These are phyloP conservation scores for Drosophila robusta DNA, from an alignment of 2,888 invertebrate species.

Conservation along the genomic window DNA sequence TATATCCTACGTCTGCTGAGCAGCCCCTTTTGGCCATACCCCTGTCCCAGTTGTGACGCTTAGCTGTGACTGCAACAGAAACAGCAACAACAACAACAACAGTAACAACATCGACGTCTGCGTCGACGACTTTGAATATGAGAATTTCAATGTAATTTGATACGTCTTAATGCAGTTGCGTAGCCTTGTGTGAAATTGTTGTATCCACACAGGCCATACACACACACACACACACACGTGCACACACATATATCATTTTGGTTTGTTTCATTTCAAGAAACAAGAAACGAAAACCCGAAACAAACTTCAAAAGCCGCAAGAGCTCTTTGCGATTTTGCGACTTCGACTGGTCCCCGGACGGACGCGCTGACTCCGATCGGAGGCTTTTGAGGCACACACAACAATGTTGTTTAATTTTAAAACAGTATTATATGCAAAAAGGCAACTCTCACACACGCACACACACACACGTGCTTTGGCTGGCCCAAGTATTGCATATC, in stretches of 20 bases:
- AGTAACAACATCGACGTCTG: conserved; percentile 17
- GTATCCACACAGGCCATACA: conserved; percentile 36
- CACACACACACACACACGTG: conserved; percentile 10
- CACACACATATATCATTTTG: conserved; percentile 40
- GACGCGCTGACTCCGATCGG: conserved; percentile 25
- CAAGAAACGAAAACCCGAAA: conserved; percentile 39
- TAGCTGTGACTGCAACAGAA: conserved; percentile 39
- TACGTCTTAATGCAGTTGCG: conserved; percentile 64
- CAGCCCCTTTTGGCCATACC: conserved; percentile 15
- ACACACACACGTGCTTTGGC: conserved; percentile 5
- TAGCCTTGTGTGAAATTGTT: conserved; percentile 71
- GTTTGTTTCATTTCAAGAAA: conserved; percentile 49
- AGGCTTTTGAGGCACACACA: conserved; percentile 20
- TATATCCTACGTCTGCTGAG: too few relatives aligned
- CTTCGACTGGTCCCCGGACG: conserved; percentile 11
- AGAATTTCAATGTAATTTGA: conserved; percentile 75
- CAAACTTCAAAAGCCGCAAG: conserved; percentile 59
- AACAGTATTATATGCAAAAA: conserved; percentile 56
- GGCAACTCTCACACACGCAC: conserved; percentile 26
- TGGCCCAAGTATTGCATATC: conserved; percentile 50
- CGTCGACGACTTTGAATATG: conserved; percentile 62
- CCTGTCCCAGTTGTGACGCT: conserved; percentile 12
- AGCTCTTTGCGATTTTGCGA: conserved; percentile 20
- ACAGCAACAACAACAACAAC: conserved; percentile 17
- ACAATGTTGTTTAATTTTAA: conserved; percentile 59